These are phyloP conservation scores for Rhimphoctona megacephalus DNA, from an alignment of 2,888 invertebrate genomes.

Conservation along the genomic window DNA sequence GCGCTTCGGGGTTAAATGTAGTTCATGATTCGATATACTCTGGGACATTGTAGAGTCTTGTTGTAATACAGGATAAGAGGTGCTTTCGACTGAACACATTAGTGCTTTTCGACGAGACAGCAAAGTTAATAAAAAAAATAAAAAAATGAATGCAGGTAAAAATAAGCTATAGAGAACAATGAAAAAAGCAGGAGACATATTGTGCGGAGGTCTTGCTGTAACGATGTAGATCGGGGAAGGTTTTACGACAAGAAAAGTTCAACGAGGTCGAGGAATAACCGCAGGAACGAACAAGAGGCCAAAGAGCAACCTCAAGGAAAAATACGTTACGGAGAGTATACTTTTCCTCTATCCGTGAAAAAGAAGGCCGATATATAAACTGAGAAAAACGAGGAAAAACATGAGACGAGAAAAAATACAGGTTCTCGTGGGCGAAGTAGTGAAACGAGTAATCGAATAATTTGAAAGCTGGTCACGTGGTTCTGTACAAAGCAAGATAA, in stretches of 20 bases:
- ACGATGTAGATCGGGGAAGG: constrained; percentile 33
- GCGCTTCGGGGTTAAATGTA: constrained; percentile 66
- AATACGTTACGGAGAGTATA: constrained; percentile 28
- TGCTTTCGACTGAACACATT: constrained; percentile 39
- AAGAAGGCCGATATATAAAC: constrained; percentile 17
- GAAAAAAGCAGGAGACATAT: constrained; percentile 21
- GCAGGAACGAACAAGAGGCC: constrained; percentile 32
- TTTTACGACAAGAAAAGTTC: constrained; percentile 41
- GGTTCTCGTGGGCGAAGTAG: constrained; percentile 4
- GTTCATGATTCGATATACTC: constrained; percentile 68
- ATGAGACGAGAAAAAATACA: constrained; percentile 28
- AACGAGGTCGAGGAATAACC: constrained; percentile 31
- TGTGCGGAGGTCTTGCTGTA: constrained; percentile 9
- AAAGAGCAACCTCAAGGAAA: constrained; percentile 24
- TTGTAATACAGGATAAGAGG: constrained; percentile 9
- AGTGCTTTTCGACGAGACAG: constrained; percentile 16
- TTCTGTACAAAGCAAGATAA: constrained; percentile 68
- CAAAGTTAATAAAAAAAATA: constrained; percentile 46
- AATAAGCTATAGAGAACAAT: constrained; percentile 3
- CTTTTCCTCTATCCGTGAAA: constrained; percentile 15
- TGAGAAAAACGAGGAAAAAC: constrained; percentile 4
- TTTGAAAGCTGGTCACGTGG: constrained; percentile 72
- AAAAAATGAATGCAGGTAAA: constrained; percentile 26
- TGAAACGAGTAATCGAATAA: constrained; percentile 71
- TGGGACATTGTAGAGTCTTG: constrained; percentile 10